Evolutionary conservation across 1,140 invertebrate species (phyloP), one percentile per base, ranked within the genome.

Genomic region (Drosophila nigromelanica): DNA sequence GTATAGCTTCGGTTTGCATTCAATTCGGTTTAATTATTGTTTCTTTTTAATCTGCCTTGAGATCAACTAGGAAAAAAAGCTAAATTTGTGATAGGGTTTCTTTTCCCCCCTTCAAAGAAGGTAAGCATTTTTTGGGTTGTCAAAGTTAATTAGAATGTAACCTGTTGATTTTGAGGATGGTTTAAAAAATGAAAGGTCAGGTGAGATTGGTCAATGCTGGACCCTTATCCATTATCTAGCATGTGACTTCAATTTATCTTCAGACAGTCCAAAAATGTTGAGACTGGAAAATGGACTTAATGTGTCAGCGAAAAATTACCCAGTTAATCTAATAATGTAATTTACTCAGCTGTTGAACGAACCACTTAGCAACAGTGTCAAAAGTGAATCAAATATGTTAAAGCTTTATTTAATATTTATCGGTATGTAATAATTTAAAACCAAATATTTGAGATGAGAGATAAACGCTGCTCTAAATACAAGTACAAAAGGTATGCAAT

Each of bases 131-230:
- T 69, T 48, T 21, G 62, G 55, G 68, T 59, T 72, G 80, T 83
- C 77, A 82, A 72, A 76, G 77, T 83, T 85, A 85, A 85, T 85
- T 85, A 85, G 80, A 86, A 86, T 74, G 77, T 73, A 47, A 80
- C 80, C 74, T 73, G 72, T 58, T 67, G 80, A 86, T 73, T 66
- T 72, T 39, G 37, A 45, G 42, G 60, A 47, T 40, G 47, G 45
- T 55, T 42, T 51, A 63, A 30, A 70, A 80, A 50, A 68, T 43
- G 39, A 73, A 73, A 66, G 45, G 62, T 72, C 54, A 59, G 54
- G n/a, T 18, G 15, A 12, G 55, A 21, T 37, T 43, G 47, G 18
- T 10, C 61, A 54, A 50, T 42, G 33, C 37, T 55, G 27, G 54
- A 61, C 48, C 67, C 59, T 62, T 48, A 27, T 55, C 21, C 39